These are phyloP conservation scores for Thamnophis elegans DNA, from an alignment of 2,797 vertebrate genomes.

Conservation along the genomic window DNA sequence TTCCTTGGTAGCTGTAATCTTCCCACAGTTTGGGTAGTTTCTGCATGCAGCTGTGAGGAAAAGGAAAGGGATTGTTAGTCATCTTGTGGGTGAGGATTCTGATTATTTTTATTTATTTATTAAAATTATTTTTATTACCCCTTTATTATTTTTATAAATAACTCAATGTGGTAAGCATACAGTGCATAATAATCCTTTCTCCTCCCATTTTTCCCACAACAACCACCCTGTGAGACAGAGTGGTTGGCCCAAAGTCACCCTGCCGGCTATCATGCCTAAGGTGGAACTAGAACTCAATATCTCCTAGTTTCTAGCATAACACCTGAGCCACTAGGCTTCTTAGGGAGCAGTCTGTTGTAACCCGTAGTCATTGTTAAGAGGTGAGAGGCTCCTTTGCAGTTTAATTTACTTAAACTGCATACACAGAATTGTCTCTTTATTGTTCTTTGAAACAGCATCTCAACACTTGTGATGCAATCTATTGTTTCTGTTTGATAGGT, in stretches of 20 bases:
- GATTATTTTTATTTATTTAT: constrained; percentile 37
- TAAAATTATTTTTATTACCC: not conserved
- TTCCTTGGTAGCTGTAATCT: constrained; percentile 55
- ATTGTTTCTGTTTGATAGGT: constrained; percentile 16
- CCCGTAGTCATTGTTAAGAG: constrained; percentile 14
- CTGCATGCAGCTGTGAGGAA: constrained; percentile 32
- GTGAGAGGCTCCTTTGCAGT: not conserved
- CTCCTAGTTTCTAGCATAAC: not conserved
- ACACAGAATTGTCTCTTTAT: constrained; percentile 18
- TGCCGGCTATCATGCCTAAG: not conserved
- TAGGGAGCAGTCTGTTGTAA: constrained; percentile 22
- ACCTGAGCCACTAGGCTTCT: not conserved
- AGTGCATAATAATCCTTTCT: not conserved
- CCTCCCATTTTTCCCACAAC: not conserved
- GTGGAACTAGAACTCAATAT: not conserved
- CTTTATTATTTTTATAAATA: not conserved
- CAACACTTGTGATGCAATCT: constrained; percentile 13
- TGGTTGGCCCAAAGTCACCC: not conserved
- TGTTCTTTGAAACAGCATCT: not conserved
- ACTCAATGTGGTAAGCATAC: not conserved
- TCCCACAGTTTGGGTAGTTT: constrained; percentile 4
- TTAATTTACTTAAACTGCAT: constrained; percentile 17
- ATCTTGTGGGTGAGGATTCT: constrained; percentile 46
- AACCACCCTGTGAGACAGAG: not conserved
- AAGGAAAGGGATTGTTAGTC: constrained; percentile 39